A percentile compares a stretch with the other conserved stretches of the same genome.
Conservation (phyloP, 2,113 vertebrate species). For the Martes martes region DNA sequence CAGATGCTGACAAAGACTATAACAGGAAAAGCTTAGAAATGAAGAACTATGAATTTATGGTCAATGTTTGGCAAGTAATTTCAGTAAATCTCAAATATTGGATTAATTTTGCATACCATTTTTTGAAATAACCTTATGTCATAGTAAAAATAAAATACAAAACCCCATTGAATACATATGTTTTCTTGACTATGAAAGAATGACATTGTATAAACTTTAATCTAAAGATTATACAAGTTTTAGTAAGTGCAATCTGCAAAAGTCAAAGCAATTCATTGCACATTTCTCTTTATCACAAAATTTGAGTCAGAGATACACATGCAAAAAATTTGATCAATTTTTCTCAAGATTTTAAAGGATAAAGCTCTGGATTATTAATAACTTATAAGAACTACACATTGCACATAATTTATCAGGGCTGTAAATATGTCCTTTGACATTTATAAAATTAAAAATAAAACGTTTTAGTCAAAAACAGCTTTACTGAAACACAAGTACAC, state of each 20-base stretch:
- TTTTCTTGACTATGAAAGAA: background rate
- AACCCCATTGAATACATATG: background rate
- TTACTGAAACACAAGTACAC: background rate
- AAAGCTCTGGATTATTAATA: background rate
- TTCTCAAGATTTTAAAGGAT: conserved; percentile 4
- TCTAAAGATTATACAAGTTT: background rate
- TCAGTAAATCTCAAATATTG: background rate
- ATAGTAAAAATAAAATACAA: background rate
- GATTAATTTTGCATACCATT: background rate
- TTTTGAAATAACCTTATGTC: background rate
- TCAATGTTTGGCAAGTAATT: background rate
- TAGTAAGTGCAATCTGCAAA: background rate
- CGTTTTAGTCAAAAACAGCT: background rate
- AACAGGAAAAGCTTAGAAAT: background rate
- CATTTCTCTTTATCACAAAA: background rate
- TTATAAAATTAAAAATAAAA: background rate
- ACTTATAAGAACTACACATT: background rate
- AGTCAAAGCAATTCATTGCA: background rate
- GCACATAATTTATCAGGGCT: background rate
- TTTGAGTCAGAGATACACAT: background rate
- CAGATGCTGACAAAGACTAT: background rate
- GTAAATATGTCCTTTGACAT: background rate
- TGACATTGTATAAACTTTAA: background rate
- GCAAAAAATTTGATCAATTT: background rate
- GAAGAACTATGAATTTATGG: background rate